Evolutionary conservation across 2,888 invertebrate species (phyloP).

Genomic region (Malthinus flaveolus): DNA sequence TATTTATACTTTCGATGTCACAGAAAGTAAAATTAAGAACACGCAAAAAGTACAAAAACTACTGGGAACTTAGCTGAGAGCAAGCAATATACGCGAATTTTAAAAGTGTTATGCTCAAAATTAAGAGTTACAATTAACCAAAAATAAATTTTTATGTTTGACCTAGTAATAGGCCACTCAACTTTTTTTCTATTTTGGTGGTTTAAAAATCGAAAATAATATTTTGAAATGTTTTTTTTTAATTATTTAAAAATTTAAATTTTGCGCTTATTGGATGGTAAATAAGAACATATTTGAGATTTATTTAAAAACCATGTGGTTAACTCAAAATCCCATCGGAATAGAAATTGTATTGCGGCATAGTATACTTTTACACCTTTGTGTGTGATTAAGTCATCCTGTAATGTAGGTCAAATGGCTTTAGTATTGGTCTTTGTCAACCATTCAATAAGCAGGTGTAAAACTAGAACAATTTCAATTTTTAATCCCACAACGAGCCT

Average conservation of each 20-base stretch:
- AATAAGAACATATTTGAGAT: background rate
- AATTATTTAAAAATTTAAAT: too few species aligned
- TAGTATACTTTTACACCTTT: conserved; percentile 27
- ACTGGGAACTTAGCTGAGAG: background rate
- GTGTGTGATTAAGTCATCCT: conserved; percentile 30
- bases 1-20: background rate
- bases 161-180: conserved; percentile 40
- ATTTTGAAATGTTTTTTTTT: too few species aligned
- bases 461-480: background rate
- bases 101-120: conserved; percentile 18
- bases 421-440: conserved; percentile 29
- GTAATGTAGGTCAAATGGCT: conserved; percentile 31
- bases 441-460: conserved; percentile 29
- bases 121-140: conserved; percentile 33
- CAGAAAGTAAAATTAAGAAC: background rate
- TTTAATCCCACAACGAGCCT: too few species aligned
- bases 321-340: conserved; percentile 1
- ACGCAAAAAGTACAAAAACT: background rate
- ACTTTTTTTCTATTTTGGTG: conserved; percentile 31
- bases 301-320: conserved; percentile 16
- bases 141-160: conserved; percentile 38
- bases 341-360: conserved; percentile 22
- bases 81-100: background rate
- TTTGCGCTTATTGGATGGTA: too few species aligned
- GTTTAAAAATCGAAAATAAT: too few species aligned